Conservation (phyloP, 2,888 invertebrate species). For the Junonia oenone region DNA sequence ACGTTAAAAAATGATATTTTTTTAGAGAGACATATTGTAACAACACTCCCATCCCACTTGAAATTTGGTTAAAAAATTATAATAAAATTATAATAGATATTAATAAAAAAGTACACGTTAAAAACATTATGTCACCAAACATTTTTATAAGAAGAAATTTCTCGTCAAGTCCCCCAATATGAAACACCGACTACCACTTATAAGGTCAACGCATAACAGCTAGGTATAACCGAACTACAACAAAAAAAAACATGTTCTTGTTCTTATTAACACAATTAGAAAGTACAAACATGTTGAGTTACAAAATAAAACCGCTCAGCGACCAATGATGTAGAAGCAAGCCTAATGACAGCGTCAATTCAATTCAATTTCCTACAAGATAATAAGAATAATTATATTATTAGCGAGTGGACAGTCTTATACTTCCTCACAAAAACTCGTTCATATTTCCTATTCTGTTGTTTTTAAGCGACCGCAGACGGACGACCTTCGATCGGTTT, state of each 20-base stretch:
- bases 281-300: neutral
- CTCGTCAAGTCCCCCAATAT: too few species aligned
- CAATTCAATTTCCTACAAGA: slow-evolving; percentile 13
- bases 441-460: neutral
- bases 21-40: too few species aligned
- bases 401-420: neutral
- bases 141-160: too few species aligned
- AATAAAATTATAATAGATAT: too few species aligned
- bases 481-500: neutral
- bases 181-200: too few species aligned
- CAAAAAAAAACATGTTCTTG: neutral
- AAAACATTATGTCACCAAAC: too few species aligned
- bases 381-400: neutral
- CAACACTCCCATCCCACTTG: too few species aligned
- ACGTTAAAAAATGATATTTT: too few species aligned
- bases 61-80: too few species aligned
- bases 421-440: slow-evolving; percentile 4
- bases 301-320: neutral
- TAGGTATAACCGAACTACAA: neutral
- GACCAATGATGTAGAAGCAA: slow-evolving; percentile 11
- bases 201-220: neutral
- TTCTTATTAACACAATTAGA: neutral
- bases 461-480: neutral
- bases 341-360: slow-evolving; percentile 20
- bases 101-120: too few species aligned